phyloP scores from a whole-genome alignment of 2,797 vertebrate species.

The Sandelia bainsii region DNA sequence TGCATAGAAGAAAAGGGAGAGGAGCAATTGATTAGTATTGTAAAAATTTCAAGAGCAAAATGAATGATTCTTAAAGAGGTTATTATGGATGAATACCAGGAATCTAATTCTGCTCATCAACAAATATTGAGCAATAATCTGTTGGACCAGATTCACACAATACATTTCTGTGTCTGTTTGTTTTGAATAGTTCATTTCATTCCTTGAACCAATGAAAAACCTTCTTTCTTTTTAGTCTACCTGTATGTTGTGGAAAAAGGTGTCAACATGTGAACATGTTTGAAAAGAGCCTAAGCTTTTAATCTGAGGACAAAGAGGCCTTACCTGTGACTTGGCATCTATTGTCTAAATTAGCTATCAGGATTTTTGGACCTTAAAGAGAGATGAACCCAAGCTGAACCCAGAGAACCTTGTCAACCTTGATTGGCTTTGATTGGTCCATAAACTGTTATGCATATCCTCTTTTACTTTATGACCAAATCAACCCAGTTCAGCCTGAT shows the following conservation, averaged over 20 bases:
- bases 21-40: slow-evolving; percentile 45
- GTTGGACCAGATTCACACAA: slow-evolving; percentile 34
- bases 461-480: slow-evolving; percentile 56
- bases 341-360: slow-evolving; percentile 65
- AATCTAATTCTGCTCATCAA: slow-evolving; percentile 25
- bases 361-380: slow-evolving; percentile 70
- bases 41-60: slow-evolving; percentile 42
- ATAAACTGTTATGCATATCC: slow-evolving; percentile 57
- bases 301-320: slow-evolving; percentile 67
- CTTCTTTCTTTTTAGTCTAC: slow-evolving; percentile 36
- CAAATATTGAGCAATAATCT: slow-evolving; percentile 40
- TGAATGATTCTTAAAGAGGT: slow-evolving; percentile 44
- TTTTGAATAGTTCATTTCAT: slow-evolving; percentile 25
- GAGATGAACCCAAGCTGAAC: slow-evolving; percentile 67
- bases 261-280: slow-evolving; percentile 61
- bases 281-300: slow-evolving; percentile 64
- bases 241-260: slow-evolving; percentile 55
- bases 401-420: slow-evolving; percentile 55
- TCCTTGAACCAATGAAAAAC: slow-evolving; percentile 30
- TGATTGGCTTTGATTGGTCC: slow-evolving; percentile 67
- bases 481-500: slow-evolving; percentile 55
- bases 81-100: slow-evolving; percentile 38
- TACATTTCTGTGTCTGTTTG: slow-evolving; percentile 19
- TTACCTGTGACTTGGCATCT: slow-evolving; percentile 40
- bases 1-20: slow-evolving; percentile 29